These are phyloP conservation scores for Nothobranchius kuhntae DNA, from an alignment of 2,113 vertebrate genomes.

Conservation along the genomic window DNA sequence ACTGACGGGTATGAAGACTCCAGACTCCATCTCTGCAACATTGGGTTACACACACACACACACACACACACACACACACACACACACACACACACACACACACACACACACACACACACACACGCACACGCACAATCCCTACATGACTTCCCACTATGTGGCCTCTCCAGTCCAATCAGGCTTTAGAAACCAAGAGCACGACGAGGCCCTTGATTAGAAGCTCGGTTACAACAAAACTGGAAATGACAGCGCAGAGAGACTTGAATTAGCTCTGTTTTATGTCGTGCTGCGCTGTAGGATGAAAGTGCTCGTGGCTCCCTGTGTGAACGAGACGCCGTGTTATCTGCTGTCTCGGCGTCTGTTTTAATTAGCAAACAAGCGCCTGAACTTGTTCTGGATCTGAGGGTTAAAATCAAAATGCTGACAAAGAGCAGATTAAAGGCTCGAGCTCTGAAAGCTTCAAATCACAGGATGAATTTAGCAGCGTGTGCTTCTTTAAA, in stretches of 20 bases:
- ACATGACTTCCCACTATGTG: background rate
- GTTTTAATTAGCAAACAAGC: conserved; percentile 61
- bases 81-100: too few species aligned
- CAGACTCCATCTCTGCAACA: too few species aligned
- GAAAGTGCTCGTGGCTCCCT: conserved; percentile 49
- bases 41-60: too few species aligned
- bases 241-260: conserved; percentile 18
- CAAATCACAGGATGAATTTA: conserved; percentile 39
- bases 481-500: conserved; percentile 49
- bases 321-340: conserved; percentile 51
- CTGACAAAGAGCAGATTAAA: conserved; percentile 60
- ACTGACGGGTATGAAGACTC: too few species aligned
- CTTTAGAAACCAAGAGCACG: conserved; percentile 5
- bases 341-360: conserved; percentile 47
- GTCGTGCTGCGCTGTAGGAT: conserved; percentile 50
- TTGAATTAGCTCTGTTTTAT: conserved; percentile 32
- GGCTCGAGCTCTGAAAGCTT: conserved; percentile 44
- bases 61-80: too few species aligned
- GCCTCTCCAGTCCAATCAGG: background rate
- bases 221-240: conserved; percentile 28
- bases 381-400: conserved; percentile 52
- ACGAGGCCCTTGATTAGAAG: conserved; percentile 28
- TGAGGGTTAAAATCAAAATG: conserved; percentile 58
- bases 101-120: too few species aligned
- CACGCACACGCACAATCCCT: too few species aligned